phyloP scores from a whole-genome alignment of 2,113 vertebrate genomes.

The Ramphastos sulfuratus region DNA sequence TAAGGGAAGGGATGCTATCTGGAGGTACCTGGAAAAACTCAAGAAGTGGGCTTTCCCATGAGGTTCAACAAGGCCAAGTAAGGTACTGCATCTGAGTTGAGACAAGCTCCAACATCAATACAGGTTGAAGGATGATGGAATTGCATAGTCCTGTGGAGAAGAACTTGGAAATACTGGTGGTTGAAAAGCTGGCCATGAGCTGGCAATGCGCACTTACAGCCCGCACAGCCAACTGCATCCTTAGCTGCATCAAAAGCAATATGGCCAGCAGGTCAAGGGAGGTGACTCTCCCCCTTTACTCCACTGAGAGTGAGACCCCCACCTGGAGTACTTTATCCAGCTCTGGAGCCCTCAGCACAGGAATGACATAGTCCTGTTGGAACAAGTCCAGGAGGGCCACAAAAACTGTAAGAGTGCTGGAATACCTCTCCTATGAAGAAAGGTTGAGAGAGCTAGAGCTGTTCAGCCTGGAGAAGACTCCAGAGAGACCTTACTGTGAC shows the following conservation, averaged over 20 bases:
- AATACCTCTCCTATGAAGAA: background rate
- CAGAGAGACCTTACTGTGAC: background rate
- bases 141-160: background rate
- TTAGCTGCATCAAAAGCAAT: background rate
- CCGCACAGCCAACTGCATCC: fast-evolving
- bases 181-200: background rate
- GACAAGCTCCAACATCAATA: background rate
- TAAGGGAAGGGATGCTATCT: background rate
- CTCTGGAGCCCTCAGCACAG: background rate
- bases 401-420: background rate
- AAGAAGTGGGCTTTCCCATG: background rate
- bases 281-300: background rate
- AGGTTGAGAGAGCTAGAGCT: background rate
- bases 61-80: background rate
- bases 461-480: background rate
- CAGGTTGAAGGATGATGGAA: background rate
- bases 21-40: background rate
- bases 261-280: background rate
- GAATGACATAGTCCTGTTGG: background rate
- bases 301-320: background rate
- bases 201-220: background rate
- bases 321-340: background rate
- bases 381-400: background rate
- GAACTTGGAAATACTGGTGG: background rate
- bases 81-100: background rate